Conservation (phyloP, 2,113 vertebrate species). For the Campylomormyrus numenius region DNA sequence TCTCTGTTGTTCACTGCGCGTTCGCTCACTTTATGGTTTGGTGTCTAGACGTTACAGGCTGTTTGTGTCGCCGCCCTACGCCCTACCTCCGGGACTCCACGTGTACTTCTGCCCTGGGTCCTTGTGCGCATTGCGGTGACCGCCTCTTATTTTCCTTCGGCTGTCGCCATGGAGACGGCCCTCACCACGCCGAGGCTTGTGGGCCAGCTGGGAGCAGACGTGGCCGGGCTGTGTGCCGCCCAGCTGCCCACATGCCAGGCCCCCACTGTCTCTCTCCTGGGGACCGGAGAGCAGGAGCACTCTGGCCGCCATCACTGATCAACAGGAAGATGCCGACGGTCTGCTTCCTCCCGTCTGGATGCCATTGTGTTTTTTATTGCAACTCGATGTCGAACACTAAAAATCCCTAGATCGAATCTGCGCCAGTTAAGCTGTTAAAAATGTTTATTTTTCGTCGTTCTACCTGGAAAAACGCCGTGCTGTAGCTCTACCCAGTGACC, state of each 20-base stretch:
- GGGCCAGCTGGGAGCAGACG: background rate
- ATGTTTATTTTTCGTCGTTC: background rate
- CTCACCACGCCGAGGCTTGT: background rate
- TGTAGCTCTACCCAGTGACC: background rate
- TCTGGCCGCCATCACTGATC: background rate
- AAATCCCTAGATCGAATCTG: background rate
- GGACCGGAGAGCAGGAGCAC: background rate
- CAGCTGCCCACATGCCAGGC: conserved; percentile 12
- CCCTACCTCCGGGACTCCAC: conserved; percentile 18
- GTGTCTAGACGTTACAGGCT: conserved; percentile 30
- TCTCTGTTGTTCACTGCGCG: background rate
- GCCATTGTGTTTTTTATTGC: background rate
- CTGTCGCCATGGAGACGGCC: conserved; percentile 18
- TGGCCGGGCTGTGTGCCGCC: background rate
- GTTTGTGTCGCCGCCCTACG: conserved; percentile 19
- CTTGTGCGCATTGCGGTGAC: background rate
- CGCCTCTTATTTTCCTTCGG: conserved; percentile 5
- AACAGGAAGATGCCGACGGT: background rate
- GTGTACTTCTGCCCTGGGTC: conserved; percentile 1
- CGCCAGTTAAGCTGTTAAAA: background rate
- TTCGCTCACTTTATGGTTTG: conserved; percentile 26
- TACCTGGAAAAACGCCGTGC: background rate
- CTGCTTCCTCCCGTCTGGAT: background rate
- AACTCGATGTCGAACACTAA: background rate
- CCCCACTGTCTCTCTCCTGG: background rate